These are phyloP conservation scores for Leptopilina syphax DNA, from an alignment of 2,888 invertebrate genomes.

Conservation along the genomic window DNA sequence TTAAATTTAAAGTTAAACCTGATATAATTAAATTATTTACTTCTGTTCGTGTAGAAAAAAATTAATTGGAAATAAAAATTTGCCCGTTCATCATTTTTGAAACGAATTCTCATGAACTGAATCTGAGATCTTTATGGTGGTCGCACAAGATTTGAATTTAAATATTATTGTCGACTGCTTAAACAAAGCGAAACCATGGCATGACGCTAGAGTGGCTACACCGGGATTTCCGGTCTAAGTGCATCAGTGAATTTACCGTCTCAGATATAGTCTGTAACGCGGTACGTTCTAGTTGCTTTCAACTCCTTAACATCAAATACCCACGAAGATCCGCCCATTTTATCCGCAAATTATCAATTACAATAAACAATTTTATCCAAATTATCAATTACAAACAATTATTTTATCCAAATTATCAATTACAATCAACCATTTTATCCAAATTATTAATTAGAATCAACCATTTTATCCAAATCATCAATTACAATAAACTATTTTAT, in stretches of 20 bases:
- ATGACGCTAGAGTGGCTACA: conserved; percentile 52
- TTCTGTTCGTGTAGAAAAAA: not conserved
- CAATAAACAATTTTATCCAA: too few species aligned
- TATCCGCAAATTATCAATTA: too few species aligned
- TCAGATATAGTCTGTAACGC: conserved; percentile 1
- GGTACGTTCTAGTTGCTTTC: conserved; percentile 42
- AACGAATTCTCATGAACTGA: conserved; percentile 35
- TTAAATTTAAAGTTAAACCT: not conserved
- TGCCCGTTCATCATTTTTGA: not conserved
- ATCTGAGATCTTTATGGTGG: conserved; percentile 55
- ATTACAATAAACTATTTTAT: too few species aligned
- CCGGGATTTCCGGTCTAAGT: conserved; percentile 59
- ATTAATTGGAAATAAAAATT: not conserved
- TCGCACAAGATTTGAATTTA: conserved; percentile 43
- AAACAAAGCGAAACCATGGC: conserved; percentile 43
- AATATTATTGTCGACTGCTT: conserved; percentile 45
- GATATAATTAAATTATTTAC: too few species aligned
- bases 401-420: too few species aligned
- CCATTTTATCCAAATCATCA: too few species aligned
- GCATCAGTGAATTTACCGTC: conserved; percentile 44
- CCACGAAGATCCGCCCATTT: too few species aligned
- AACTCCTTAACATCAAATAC: too few species aligned
- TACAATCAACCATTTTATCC: too few species aligned
- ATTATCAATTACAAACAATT: too few species aligned
- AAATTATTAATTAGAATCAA: too few species aligned